Base-by-base conservation (phyloP, 2,888 invertebrate genomes). In the Aspidapion aeneum region DNA sequence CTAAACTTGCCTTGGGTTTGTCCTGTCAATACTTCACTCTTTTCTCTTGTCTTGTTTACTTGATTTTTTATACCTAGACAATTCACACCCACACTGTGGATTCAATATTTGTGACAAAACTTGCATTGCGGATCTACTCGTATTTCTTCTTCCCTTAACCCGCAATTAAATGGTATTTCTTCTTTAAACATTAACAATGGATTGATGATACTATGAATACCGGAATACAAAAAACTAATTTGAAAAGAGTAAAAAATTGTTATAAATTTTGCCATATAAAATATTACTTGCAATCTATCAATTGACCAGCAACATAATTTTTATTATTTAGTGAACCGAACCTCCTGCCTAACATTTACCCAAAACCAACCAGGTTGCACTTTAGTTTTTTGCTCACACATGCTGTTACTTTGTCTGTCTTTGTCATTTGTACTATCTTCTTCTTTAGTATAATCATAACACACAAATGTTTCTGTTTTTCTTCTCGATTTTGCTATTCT, bases 341-440 rank as follows among this genome's bases (percentile, higher is more conserved):
- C 83, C 55, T 86, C 86, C 81, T 93, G 93, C 71, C 90, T 86
- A 79, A 89, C 92, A 5, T 93, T 93, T 82, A 93, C 93, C 67
- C 94, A 93, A 81, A 91, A 93, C 94, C 93, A 94, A 58, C 93
- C 93, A 0, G 90, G 85, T 72, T 86, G 86, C 5, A 79, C 77
- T 67, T 74, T 76, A 35, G 65, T 71, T 64, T 76, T 75, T 48
- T 68, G 64, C 35, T 74, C 72, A 1, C 58, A 58, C 21, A 49
- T 57, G 35, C 60, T 60, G 48, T 60, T 64, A 19, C 21, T 61
- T 18, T 61, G 63, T n/a, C 58, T 60, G 18, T 67, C 67, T 12
- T 58, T 62, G n/a, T 21, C 35, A 2, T 58, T 58, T 50, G 62
- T 64, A 52, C 61, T 61, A 18, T 80, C 80, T 64, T 80, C 80